Percentiles rank a stretch among this genome's conserved stretches.
These are phyloP conservation scores for Trissolcus japonicus DNA, from an alignment of 2,888 invertebrate genomes.

Conservation along the genomic window DNA sequence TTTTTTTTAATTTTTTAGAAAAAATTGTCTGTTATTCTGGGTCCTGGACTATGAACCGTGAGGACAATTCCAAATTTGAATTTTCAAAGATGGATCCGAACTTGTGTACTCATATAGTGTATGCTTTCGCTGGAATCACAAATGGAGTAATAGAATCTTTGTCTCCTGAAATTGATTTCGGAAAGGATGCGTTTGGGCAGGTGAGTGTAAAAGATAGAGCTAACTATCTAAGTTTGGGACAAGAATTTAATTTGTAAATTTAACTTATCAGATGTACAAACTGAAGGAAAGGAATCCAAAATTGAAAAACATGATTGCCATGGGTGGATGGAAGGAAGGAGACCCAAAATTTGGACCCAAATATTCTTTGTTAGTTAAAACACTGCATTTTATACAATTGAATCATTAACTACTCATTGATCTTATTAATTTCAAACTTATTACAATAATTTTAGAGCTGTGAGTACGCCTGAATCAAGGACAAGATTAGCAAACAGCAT, in stretches of 20 bases:
- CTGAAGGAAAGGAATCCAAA: conserved; percentile 78
- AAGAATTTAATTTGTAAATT: no score
- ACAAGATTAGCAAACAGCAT: conserved; percentile 79
- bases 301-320: conserved; percentile 80
- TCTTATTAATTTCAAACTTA: neutral
- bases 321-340: conserved; percentile 82
- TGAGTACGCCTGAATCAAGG: conserved; percentile 66
- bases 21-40: conserved; percentile 86
- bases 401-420: no score
- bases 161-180: conserved; percentile 81
- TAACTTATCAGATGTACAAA: conserved; percentile 76
- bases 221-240: no score
- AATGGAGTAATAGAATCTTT: conserved; percentile 78
- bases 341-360: no score
- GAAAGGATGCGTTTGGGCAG: conserved; percentile 74
- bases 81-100: conserved; percentile 82
- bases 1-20: conserved; percentile 74
- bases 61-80: conserved; percentile 81
- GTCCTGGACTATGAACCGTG: conserved; percentile 85
- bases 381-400: neutral
- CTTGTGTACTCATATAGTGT: conserved; percentile 86
- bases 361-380: conserved; percentile 80
- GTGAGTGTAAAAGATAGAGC: no score
- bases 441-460: conserved; percentile 11
- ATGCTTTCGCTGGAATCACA: conserved; percentile 83